Percentiles rank a stretch among this genome's conserved stretches.
phyloP scores from a whole-genome alignment of 2,888 invertebrate species.

The Troides helena region DNA sequence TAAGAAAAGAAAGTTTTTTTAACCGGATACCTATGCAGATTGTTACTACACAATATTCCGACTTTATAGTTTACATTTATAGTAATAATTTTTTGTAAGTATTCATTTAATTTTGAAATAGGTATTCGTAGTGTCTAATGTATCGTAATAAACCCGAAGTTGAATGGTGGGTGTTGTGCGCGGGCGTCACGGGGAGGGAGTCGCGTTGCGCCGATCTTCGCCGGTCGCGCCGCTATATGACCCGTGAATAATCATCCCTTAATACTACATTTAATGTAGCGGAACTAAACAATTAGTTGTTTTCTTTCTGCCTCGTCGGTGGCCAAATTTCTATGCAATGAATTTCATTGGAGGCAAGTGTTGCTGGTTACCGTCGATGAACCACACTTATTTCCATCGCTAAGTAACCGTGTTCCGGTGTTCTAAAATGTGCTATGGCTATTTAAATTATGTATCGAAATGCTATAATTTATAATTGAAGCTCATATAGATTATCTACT shows the following conservation, averaged over 20 bases:
- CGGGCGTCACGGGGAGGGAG: slow-evolving; percentile 38
- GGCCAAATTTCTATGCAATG: slow-evolving; percentile 38
- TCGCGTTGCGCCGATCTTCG: slow-evolving; percentile 34
- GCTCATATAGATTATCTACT: too few relatives aligned
- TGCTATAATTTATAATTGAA: too few relatives aligned
- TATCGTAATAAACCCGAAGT: slow-evolving; percentile 47
- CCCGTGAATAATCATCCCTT: slow-evolving; percentile 76
- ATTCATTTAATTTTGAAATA: slow-evolving; percentile 32
- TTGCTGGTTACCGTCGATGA: not conserved
- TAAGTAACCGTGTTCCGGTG: not conserved
- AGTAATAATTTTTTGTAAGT: not conserved
- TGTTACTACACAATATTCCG: not conserved
- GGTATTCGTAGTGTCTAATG: slow-evolving; percentile 39
- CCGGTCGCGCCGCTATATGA: slow-evolving; percentile 68
- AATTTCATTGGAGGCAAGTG: not conserved
- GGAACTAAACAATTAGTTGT: slow-evolving; percentile 79
- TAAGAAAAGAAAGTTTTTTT: too few relatives aligned
- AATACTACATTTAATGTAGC: slow-evolving; percentile 76
- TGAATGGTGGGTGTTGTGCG: slow-evolving; percentile 47
- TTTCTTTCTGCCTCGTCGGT: slow-evolving; percentile 75
- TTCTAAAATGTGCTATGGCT: not conserved
- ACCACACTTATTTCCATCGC: not conserved
- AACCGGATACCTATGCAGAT: too few relatives aligned
- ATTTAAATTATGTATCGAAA: too few relatives aligned
- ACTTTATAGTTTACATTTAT: not conserved